phyloP scores from a whole-genome alignment of 2,888 invertebrate genomes.

The Hypena proboscidalis region DNA sequence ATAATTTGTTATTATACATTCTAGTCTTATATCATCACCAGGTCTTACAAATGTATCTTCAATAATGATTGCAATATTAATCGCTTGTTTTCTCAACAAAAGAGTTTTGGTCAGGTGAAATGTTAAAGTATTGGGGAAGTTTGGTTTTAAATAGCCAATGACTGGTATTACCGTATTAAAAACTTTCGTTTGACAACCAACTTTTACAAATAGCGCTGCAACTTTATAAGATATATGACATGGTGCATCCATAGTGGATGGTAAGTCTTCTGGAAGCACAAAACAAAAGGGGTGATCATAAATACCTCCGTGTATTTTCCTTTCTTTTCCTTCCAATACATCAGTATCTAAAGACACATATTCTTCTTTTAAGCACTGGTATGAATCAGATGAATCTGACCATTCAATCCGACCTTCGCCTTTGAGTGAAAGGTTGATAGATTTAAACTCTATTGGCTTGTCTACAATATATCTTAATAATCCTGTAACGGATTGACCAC shows the following conservation, averaged over 20 bases:
- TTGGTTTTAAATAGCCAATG: neutral
- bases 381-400: neutral
- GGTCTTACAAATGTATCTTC: constrained; percentile 2
- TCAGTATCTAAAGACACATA: constrained; percentile 13
- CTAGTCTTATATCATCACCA: constrained; percentile 1
- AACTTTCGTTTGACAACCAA: too few relatives aligned
- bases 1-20: constrained; percentile 10
- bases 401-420: constrained; percentile 16
- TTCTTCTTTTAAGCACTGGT: constrained; percentile 18
- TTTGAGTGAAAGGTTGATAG: constrained; percentile 17
- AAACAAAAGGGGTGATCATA: constrained; percentile 39
- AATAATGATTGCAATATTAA: neutral
- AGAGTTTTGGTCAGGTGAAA: neutral
- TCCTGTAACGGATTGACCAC: constrained; percentile 19
- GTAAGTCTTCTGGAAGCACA: constrained; percentile 33
- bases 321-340: neutral
- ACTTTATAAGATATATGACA: too few relatives aligned
- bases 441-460: constrained; percentile 17
- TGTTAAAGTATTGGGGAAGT: neutral
- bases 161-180: too few relatives aligned
- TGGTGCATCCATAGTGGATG: too few relatives aligned
- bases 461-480: constrained; percentile 24
- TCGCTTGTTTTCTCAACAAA: neutral
- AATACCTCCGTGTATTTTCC: constrained; percentile 13
- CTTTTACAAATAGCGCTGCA: too few relatives aligned